Conservation (phyloP, 1,140 invertebrate species). For the Trypoxylus dichotomus region DNA sequence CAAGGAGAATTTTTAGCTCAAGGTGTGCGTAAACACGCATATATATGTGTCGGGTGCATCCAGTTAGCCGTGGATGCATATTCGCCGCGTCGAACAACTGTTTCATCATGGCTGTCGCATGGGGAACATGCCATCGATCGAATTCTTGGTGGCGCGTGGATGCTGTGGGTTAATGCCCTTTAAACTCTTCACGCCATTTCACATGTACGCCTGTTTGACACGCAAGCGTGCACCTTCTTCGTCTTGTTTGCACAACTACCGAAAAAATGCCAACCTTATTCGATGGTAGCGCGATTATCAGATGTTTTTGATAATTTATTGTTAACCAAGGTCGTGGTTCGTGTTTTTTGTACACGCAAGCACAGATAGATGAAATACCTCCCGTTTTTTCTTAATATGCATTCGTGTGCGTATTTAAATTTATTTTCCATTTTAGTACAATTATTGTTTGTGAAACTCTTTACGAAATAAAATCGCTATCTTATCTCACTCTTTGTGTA, state of each 20-base stretch:
- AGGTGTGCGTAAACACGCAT: constrained; percentile 16
- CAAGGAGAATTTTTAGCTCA: not conserved
- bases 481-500: constrained; percentile 12
- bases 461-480: not conserved
- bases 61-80: not conserved
- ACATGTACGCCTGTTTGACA: constrained; percentile 16
- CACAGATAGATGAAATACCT: too few relatives aligned
- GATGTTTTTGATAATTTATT: not conserved
- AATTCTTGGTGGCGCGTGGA: constrained; percentile 32
- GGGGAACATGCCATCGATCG: constrained; percentile 33
- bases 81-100: constrained; percentile 9
- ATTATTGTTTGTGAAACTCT: not conserved
- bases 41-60: constrained; percentile 20
- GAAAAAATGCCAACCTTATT: not conserved
- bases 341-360: not conserved
- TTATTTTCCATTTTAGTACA: not conserved
- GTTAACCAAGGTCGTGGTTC: constrained; percentile 8
- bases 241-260: not conserved
- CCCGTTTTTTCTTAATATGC: too few relatives aligned
- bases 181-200: constrained; percentile 32
- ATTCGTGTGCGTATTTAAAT: too few relatives aligned
- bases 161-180: constrained; percentile 29
- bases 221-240: not conserved
- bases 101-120: constrained; percentile 29
- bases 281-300: not conserved